A percentile compares a stretch with the other conserved stretches of the same genome.
phyloP scores from a whole-genome alignment of 2,888 invertebrate species.

The Synergus japonicus region DNA sequence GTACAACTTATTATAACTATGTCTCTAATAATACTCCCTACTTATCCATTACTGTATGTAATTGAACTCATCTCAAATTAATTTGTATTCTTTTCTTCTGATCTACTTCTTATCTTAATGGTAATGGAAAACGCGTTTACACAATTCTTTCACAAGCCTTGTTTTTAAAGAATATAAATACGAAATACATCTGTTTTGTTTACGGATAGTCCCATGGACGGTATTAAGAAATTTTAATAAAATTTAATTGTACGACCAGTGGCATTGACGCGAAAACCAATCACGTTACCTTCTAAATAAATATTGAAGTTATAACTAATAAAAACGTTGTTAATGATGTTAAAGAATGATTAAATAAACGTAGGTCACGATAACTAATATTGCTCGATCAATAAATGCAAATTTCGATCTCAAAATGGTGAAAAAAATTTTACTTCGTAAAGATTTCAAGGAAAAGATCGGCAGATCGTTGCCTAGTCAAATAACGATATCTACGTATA shows the following conservation, averaged over 20 bases:
- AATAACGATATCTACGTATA: conserved; percentile 47
- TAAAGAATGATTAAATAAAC: conserved; percentile 66
- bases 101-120: neutral
- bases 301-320: conserved; percentile 61
- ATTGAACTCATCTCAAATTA: neutral
- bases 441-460: conserved; percentile 53
- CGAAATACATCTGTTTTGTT: conserved; percentile 54
- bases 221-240: conserved; percentile 8
- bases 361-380: conserved; percentile 51
- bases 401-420: conserved; percentile 57
- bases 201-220: conserved; percentile 56
- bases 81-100: conserved; percentile 3
- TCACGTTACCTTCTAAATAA: conserved; percentile 75
- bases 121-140: conserved; percentile 2
- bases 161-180: neutral
- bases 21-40: conserved; percentile 6
- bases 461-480: conserved; percentile 65
- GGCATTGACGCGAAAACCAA: conserved; percentile 76
- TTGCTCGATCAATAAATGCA: conserved; percentile 57
- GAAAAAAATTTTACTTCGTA: conserved; percentile 53
- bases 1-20: conserved; percentile 28
- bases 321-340: conserved; percentile 73
- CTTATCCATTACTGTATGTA: conserved; percentile 18
- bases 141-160: neutral
- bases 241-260: conserved; percentile 61